A percentile compares a stretch with the other conserved stretches of the same genome.
Conservation (phyloP, 2,888 invertebrate species). For the Platycheirus albimanus region DNA sequence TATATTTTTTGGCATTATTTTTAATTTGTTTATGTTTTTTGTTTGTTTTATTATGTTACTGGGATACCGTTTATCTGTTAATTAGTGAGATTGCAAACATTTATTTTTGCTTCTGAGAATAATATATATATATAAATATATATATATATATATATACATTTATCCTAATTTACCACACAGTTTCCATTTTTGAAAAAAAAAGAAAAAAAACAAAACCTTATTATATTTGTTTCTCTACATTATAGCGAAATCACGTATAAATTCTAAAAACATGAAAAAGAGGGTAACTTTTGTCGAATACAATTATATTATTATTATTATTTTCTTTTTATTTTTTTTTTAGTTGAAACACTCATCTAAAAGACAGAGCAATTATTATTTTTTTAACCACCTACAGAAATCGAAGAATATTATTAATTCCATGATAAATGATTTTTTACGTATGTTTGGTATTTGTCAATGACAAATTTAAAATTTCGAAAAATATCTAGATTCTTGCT, state of each 20-base stretch:
- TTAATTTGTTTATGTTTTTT: too few species aligned
- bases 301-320: slow-evolving; percentile 7
- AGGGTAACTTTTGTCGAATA: slow-evolving; percentile 5
- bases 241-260: slow-evolving; percentile 40
- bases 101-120: slow-evolving; percentile 48
- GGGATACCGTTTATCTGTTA: slow-evolving; percentile 33
- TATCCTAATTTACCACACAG: slow-evolving; percentile 42
- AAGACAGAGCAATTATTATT: slow-evolving; percentile 10
- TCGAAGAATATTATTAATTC: slow-evolving; percentile 23
- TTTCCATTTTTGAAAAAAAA: slow-evolving; percentile 5
- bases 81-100: slow-evolving; percentile 50
- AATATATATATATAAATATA: slow-evolving; percentile 18
- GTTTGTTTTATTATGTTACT: slow-evolving; percentile 41
- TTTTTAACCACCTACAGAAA: slow-evolving; percentile 25
- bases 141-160: too few species aligned
- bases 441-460: slow-evolving; percentile 41
- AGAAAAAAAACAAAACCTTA: slow-evolving; percentile 29
- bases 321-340: slow-evolving; percentile 1
- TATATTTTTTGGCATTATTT: slow-evolving; percentile 49
- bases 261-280: slow-evolving; percentile 11
- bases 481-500: slow-evolving; percentile 58
- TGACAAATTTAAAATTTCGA: slow-evolving; percentile 61
- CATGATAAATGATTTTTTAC: slow-evolving; percentile 43
- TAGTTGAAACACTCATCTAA: slow-evolving; percentile 23
- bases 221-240: slow-evolving; percentile 32